Evolutionary conservation across 2,888 invertebrate species (phyloP), one percentile per base, ranked within the genome.

Genomic region (Epirrhoe tristata): DNA sequence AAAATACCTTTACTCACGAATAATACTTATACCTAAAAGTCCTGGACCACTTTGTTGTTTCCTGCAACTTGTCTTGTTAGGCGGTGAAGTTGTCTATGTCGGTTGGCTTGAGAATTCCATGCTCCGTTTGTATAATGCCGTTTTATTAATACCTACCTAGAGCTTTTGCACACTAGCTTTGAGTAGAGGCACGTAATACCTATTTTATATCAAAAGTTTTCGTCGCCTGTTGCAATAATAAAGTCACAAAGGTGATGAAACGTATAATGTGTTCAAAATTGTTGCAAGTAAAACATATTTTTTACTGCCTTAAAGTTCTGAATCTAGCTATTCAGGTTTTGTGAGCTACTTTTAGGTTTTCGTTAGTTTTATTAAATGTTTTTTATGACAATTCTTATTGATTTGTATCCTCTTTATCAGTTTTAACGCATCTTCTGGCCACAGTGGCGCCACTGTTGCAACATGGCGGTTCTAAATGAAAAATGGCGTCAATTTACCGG

Each of bases 401-500:
- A 16, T 64, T 63, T 55, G 34, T 55, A 34, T 51, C 16, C 55
- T 52, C 8, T 34, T 60, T 39, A 50, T 10, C 58, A 68, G 56
- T 54, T n/a, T 62, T 67, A 67, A 58, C 64, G 73, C 74, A 71
- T 68, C 59, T 67, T 63, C 46, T 57, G 65, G 70, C 75, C 75
- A 74, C 73, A 74, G 80, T 64, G 77, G 80, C 81, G 79, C 82
- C 79, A 76, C 82, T 77, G 82, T 75, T 67, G 82, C 86, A 87
- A 86, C 80, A 87, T 87, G 89, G 89, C 84, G 76, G 79, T 58
- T 62, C 84, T 77, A 83, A 86, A 88, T 91, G 90, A 92, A 88
- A 90, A 90, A 93, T 91, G 85, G 86, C 87, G 84, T 81, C 91
- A 88, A 93, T 93, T 92, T 92, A 85, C 82, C 83, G 88, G 86